These are phyloP conservation scores for Allobates femoralis DNA, from an alignment of 2,797 vertebrate species.

Conservation along the genomic window DNA sequence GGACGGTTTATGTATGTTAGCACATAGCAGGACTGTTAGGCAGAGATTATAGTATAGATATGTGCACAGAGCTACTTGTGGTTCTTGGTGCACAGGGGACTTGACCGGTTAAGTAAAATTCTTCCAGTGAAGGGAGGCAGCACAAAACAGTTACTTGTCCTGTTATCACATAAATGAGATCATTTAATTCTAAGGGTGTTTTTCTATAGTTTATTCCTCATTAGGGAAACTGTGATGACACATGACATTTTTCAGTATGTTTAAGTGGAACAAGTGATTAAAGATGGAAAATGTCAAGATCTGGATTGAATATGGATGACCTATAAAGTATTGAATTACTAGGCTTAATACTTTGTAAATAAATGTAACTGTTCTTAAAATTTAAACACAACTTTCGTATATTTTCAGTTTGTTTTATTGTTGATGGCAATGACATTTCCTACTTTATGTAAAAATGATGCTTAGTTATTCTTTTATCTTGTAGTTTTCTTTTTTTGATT, in stretches of 20 bases:
- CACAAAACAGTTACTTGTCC: too few species aligned
- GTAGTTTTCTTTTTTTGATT: not conserved
- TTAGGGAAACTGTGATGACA: not conserved
- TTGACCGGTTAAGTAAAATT: not conserved
- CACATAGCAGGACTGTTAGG: too few species aligned
- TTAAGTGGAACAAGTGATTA: not conserved
- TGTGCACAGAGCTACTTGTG: too few species aligned
- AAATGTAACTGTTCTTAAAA: not conserved
- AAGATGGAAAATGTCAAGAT: not conserved
- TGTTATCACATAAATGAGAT: not conserved
- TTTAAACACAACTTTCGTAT: too few species aligned
- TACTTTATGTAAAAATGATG: not conserved
- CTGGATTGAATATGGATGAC: not conserved
- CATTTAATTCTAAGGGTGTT: not conserved
- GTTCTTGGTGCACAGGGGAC: too few species aligned
- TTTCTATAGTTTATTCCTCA: not conserved
- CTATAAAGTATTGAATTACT: not conserved
- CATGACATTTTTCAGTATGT: not conserved
- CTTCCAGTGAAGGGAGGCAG: not conserved
- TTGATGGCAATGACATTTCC: not conserved
- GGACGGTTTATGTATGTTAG: too few species aligned
- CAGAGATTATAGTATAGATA: too few species aligned
- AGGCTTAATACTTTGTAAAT: too few species aligned
- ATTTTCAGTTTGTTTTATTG: too few species aligned
- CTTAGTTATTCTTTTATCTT: not conserved